phyloP scores from a whole-genome alignment of 2,888 invertebrate species.

The Zootermopsis nevadensis region DNA sequence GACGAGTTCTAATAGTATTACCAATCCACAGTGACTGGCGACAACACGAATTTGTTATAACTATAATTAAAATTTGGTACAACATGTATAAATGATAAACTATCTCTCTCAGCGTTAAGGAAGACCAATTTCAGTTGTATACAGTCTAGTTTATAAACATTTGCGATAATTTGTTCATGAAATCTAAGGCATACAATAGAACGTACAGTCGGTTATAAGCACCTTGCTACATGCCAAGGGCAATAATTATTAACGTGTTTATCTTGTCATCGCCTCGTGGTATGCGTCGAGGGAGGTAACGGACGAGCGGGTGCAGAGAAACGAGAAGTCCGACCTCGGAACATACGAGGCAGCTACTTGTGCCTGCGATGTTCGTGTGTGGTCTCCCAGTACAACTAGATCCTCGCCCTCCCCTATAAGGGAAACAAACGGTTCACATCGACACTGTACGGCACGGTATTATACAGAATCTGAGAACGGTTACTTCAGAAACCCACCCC shows the following conservation, averaged over 20 bases:
- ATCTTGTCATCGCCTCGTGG: conserved; percentile 45
- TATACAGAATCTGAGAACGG: background rate
- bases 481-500: background rate
- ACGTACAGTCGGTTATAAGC: background rate
- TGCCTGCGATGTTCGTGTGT: conserved; percentile 18
- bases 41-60: too few species aligned
- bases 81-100: too few species aligned
- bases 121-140: too few species aligned
- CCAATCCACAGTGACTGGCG: too few species aligned
- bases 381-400: background rate
- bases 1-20: too few species aligned
- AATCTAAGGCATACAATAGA: background rate
- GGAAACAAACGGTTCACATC: background rate
- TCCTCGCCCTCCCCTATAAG: background rate
- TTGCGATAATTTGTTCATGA: background rate
- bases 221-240: conserved; percentile 33
- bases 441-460: background rate
- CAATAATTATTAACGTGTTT: conserved; percentile 49
- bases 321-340: too few species aligned
- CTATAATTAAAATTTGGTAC: too few species aligned
- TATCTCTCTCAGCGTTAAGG: too few species aligned
- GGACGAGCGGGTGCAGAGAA: background rate
- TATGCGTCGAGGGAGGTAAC: conserved; percentile 15
- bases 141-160: too few species aligned
- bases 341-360: background rate